Base-by-base conservation (phyloP, 2,888 invertebrate genomes). In the Pachycephus smyrnensis region DNA sequence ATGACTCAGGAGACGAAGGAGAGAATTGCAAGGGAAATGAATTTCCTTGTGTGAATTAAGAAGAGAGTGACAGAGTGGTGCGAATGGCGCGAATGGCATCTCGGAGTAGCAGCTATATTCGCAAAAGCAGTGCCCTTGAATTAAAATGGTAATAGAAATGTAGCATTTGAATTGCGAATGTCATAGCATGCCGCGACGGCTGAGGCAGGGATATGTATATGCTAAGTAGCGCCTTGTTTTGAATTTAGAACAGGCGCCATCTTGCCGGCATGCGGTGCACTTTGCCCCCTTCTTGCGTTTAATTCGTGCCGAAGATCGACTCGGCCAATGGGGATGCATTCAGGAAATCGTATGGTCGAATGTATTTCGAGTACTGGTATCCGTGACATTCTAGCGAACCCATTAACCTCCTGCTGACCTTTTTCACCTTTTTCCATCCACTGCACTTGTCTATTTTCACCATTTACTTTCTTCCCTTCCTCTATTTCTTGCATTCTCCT, bases 211-310 rank as follows among this genome's bases (percentile, higher is more conserved):
- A 88, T 90, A 88, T 91, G 90, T 91, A 90, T 90, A 91, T 91
- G 91, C 91, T 91, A 91, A 91, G 88, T 88, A 91, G 90, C 88
- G 86, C 80, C 90, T 90, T 91, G 91, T 91, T 91, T 90, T 91
- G 90, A 91, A 91, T 91, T 91, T 90, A 91, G 90, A 91, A 91
- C 91, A 90, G 90, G 89, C 90, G 90, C 91, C 91, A 90, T 91
- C 86, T 91, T 90, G 88, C 89, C 89, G 89, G 86, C 85, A 85
- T 88, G 85, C 84, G 85, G 87, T 90, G 89, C 90, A 88, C 91
- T 90, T 89, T 90, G 90, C 84, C 89, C 90, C 86, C 88, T 86
- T 86, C 86, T 87, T 82, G 84, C 87, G 84, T 84, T 83, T 84
- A 85, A 89, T 88, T 89, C 88, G 87, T 89, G 88, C 86, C 83